Conservation (phyloP, 35 echinoderm and acorn worm genomes). For the Hemicentrotus pulcherrimus region DNA sequence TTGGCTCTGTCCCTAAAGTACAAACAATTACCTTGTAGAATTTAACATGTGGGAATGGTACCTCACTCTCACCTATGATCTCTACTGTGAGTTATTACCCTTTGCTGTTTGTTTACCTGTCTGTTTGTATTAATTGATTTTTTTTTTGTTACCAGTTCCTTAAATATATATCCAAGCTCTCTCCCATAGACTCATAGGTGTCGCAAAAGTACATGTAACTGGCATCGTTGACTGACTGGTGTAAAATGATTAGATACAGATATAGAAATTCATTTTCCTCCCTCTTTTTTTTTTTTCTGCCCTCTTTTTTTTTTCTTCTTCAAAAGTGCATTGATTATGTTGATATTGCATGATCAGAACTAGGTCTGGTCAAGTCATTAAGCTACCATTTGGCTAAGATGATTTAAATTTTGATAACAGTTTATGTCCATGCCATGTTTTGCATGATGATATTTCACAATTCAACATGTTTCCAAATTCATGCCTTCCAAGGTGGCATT, state of each 20-base stretch:
- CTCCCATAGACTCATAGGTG: background rate
- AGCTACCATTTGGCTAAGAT: too few species aligned
- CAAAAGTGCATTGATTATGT: too few species aligned
- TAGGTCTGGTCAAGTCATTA: too few species aligned
- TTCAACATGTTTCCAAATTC: too few species aligned
- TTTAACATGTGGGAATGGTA: background rate
- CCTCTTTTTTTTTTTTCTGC: too few species aligned
- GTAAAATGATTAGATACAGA: background rate
- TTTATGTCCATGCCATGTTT: too few species aligned
- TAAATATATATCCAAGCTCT: background rate
- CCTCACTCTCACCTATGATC: background rate
- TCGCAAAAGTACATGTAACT: background rate
- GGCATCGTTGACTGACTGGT: background rate
- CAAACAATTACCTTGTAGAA: background rate
- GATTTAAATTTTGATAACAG: too few species aligned
- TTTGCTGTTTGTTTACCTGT: background rate
- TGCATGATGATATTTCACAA: too few species aligned
- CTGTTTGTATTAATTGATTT: background rate
- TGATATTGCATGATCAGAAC: too few species aligned
- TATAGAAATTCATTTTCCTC: background rate
- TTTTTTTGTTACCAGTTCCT: background rate
- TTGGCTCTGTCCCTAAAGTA: background rate
- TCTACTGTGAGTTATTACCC: background rate
- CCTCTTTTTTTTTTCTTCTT: too few species aligned
- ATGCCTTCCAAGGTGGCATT: too few species aligned